Evolutionary conservation across 2,113 vertebrate genomes (phyloP).

Genomic region (Paratilapia polleni): DNA sequence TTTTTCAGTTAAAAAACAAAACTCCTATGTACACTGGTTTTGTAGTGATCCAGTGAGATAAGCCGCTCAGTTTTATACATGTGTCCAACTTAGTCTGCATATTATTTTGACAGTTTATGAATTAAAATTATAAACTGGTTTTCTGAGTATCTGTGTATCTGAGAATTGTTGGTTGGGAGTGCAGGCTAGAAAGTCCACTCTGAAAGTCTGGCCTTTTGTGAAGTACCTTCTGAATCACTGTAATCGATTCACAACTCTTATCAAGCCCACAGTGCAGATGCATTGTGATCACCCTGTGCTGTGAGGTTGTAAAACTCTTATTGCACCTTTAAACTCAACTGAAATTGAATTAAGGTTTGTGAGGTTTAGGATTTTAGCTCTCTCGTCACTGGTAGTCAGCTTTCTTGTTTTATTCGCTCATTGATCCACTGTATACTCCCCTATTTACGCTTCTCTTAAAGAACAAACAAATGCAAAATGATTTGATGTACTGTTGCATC

Average conservation of each 20-base stretch:
- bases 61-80: not conserved
- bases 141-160: not conserved
- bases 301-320: constrained; percentile 6
- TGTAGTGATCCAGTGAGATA: constrained; percentile 5
- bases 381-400: not conserved
- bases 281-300: not conserved
- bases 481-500: not conserved
- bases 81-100: not conserved
- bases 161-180: not conserved
- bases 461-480: not conserved
- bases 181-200: not conserved
- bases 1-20: not conserved
- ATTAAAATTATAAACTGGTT: not conserved
- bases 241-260: not conserved
- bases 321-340: not conserved
- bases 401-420: not conserved
- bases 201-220: not conserved
- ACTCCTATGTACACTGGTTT: not conserved
- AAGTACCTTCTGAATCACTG: not conserved
- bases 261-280: not conserved
- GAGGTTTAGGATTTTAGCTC: not conserved
- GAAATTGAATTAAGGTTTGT: not conserved
- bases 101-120: not conserved
- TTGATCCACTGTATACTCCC: not conserved
- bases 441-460: not conserved